Evolutionary conservation across 1,140 invertebrate species (phyloP), one percentile per base, ranked within the genome.

Genomic region (Drosophila aff.): DNA sequence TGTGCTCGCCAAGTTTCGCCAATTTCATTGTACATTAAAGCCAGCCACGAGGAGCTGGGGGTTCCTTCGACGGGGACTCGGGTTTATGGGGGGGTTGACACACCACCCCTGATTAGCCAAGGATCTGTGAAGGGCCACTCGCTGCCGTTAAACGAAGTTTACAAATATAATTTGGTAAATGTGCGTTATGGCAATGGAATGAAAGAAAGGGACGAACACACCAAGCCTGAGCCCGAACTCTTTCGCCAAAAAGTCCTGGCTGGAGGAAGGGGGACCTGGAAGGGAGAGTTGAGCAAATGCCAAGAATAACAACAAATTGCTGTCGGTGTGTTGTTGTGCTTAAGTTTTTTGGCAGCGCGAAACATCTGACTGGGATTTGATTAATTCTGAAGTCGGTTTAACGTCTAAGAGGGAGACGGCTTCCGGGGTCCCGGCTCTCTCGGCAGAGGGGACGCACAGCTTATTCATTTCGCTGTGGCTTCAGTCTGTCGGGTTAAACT

Each of bases 301-400:
- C 82, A 82, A 80, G 64, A 77, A 77, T 84, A 84, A 84, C 81
- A 84, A 82, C 72, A 80, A 83, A 52, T 82, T 61, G 66, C 66
- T 79, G 67, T 66, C 76, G 57, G 55, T 79, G 60, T 79, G 76
- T 79, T 79, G 76, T 85, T 89, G 76, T 86, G 73, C 81, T 89
- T 82, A 87, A 87, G 84, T 89, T 87, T 87, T 87, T 87, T 89
- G 84, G 84, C 81, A 87, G 76, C 84, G 83, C 83, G 76, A 86
- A 87, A 87, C 83, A 87, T 87, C 84, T 87, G 84, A 87, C 84
- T 87, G 65, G 84, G 81, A 87, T 87, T 87, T 87, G 84, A 87
- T 87, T 87, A 87, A 87, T 87, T 87, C 84, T 87, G 81, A 87
- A 87, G 84, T 87, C 84, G 84, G 84, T 87, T 87, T 89, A 89